phyloP scores from a whole-genome alignment of 2,113 vertebrate species.

The Pachypanchax playfairii region DNA sequence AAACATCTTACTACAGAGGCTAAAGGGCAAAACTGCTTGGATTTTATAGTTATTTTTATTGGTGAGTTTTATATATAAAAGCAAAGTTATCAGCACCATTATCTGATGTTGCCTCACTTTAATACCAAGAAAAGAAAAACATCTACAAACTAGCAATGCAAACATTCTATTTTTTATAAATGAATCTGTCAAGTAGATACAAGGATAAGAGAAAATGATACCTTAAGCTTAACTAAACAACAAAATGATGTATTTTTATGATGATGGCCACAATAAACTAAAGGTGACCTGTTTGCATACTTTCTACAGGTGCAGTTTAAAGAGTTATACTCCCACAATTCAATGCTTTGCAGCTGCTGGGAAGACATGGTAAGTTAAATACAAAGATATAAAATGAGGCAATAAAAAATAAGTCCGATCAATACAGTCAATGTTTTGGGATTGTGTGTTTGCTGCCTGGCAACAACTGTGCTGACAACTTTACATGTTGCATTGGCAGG shows the following conservation, averaged over 20 bases:
- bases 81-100: no score
- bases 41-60: neutral
- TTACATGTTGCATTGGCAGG: neutral
- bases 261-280: conserved; percentile 5
- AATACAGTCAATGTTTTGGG: neutral
- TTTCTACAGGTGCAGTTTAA: neutral
- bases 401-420: neutral
- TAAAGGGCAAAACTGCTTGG: neutral
- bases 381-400: conserved; percentile 4
- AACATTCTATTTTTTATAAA: neutral
- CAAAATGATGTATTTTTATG: neutral
- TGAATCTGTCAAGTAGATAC: neutral
- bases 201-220: neutral
- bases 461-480: neutral
- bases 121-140: neutral
- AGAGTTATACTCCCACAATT: conserved; percentile 1
- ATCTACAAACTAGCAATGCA: neutral
- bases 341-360: conserved; percentile 2
- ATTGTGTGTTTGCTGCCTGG: neutral
- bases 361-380: neutral
- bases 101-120: no score
- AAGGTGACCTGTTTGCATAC: conserved; percentile 9
- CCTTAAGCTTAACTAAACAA: neutral
- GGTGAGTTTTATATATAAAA: neutral
- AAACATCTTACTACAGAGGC: no score